Base-by-base conservation (phyloP, 2,797 vertebrate species). In the Salmo trutta region DNA sequence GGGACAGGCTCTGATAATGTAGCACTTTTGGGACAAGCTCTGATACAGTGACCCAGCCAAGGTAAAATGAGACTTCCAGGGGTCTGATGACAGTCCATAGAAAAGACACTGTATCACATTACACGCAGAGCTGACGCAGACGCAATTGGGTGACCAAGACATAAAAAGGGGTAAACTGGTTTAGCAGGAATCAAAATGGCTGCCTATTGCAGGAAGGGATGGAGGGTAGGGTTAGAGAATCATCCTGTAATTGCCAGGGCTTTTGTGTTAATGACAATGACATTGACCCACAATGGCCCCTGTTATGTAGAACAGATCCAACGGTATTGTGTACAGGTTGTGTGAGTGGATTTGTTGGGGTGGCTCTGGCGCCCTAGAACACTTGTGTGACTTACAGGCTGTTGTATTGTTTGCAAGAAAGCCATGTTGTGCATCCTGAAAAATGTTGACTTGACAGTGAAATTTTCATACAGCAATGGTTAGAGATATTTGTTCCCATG, bases 31-130 rank as follows among this genome's bases (percentile, higher is more conserved):
- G 41, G 8, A 47, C 10, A 12, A 3, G 10, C 36, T 14, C 12
- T 82, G 86, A 84, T 87, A 87, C 79, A 90, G 76, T 82, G 81
- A 91, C 84, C 86, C 82, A 82, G 77, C 83, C 2, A 89, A 21
- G 78, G 84, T 90, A 73, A 86, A 89, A 82, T 51, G 71, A 87
- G 76, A 74, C 73, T 72, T 75, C 52, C 54, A 69, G 73, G 77
- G 78, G 86, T 85, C 76, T 75, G 62, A 66, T 85, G 82, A 78
- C 79, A 80, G 75, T 79, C 78, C 62, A 71, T 74, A 85, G 75
- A 47, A 84, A 85, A 79, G 10, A 82, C 72, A 75, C 56, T 74
- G 56, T 82, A 67, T 83, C 78, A 81, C 59, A 70, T 73, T 47
- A 64, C 72, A 41, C 82, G 78, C 71, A 64, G 59, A 64, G 59